Conservation (phyloP, 1,140 invertebrate species). For the Akabosia matsudoensis region DNA sequence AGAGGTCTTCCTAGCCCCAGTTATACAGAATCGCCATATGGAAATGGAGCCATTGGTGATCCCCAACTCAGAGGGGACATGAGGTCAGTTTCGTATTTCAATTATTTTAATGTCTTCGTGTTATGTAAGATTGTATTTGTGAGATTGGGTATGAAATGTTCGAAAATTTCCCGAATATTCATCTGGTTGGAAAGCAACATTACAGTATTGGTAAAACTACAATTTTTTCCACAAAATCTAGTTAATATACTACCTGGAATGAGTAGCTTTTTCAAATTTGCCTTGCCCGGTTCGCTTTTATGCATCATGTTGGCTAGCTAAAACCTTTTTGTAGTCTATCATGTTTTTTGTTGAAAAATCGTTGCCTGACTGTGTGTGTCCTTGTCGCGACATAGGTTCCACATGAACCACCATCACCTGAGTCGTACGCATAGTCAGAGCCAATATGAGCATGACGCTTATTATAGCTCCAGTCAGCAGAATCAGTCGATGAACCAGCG, state of each 20-base stretch:
- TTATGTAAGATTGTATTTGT: too few species aligned
- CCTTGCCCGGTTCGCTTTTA: too few species aligned
- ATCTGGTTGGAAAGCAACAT: too few species aligned
- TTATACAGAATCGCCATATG: slow-evolving; percentile 32
- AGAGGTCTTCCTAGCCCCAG: slow-evolving; percentile 25
- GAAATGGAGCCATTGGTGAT: slow-evolving; percentile 34
- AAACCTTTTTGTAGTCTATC: neutral
- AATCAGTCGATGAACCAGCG: slow-evolving; percentile 15
- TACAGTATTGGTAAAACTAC: too few species aligned
- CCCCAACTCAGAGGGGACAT: slow-evolving; percentile 26
- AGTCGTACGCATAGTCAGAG: slow-evolving; percentile 35
- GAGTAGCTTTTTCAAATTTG: too few species aligned
- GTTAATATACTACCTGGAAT: too few species aligned
- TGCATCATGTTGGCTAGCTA: too few species aligned
- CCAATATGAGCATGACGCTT: slow-evolving; percentile 34
- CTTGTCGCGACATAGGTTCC: slow-evolving; percentile 16
- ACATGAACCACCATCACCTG: slow-evolving; percentile 23
- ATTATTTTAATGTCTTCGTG: neutral
- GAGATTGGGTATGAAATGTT: too few species aligned
- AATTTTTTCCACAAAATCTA: too few species aligned
- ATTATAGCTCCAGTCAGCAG: slow-evolving; percentile 6
- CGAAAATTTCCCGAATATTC: too few species aligned
- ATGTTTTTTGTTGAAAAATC: neutral
- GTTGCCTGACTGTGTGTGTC: slow-evolving; percentile 12
- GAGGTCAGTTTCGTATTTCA: slow-evolving; percentile 6